Percentiles rank a stretch among this genome's conserved stretches.
These are phyloP conservation scores for Danio choprae DNA, from an alignment of 2,797 vertebrate species.

Conservation along the genomic window DNA sequence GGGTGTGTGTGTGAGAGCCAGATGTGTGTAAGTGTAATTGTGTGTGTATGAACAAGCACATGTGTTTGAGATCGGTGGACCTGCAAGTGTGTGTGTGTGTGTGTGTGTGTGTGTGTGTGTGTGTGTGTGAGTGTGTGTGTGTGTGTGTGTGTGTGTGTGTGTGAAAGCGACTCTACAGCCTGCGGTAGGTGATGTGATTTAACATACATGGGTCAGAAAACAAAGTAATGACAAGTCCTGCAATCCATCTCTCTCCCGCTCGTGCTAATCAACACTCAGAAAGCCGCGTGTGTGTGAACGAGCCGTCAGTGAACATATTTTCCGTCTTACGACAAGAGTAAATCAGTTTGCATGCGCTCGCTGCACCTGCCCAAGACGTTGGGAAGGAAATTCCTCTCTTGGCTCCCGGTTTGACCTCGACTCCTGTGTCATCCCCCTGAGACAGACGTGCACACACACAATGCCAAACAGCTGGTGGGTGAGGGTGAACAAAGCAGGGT, in stretches of 20 bases:
- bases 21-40: slow-evolving; percentile 30
- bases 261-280: slow-evolving; percentile 64
- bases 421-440: slow-evolving; percentile 51
- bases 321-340: slow-evolving; percentile 63
- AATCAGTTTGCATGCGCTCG: slow-evolving; percentile 60
- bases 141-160: slow-evolving; percentile 37
- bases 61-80: slow-evolving; percentile 4
- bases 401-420: slow-evolving; percentile 62
- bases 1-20: slow-evolving; percentile 12
- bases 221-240: slow-evolving; percentile 71
- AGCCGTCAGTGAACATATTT: slow-evolving; percentile 53
- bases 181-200: slow-evolving; percentile 63
- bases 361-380: slow-evolving; percentile 75
- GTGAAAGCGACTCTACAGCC: not conserved
- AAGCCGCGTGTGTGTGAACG: slow-evolving; percentile 36
- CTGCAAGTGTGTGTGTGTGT: slow-evolving; percentile 10
- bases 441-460: slow-evolving; percentile 53
- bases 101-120: slow-evolving; percentile 39
- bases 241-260: slow-evolving; percentile 74
- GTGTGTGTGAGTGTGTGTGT: not conserved
- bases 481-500: slow-evolving; percentile 29
- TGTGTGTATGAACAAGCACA: slow-evolving; percentile 24
- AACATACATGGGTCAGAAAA: slow-evolving; percentile 64
- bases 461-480: slow-evolving; percentile 51
- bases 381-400: slow-evolving; percentile 70